A percentile compares a stretch with the other conserved stretches of the same genome.
Evolutionary conservation across 2,797 vertebrate genomes (phyloP).

Genomic region (Hipposideros larvatus): DNA sequence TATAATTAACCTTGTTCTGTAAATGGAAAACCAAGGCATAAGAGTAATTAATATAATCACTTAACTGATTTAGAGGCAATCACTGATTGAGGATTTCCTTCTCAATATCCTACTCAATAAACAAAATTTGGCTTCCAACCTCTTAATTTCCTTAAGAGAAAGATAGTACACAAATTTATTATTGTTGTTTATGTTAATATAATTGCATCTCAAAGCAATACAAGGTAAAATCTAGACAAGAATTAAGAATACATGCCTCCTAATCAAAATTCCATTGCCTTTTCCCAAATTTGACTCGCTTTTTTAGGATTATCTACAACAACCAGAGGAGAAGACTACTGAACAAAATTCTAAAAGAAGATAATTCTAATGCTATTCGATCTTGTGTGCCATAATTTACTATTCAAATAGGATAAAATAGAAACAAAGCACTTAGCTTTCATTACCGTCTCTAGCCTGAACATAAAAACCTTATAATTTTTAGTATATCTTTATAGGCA

Average conservation of each 20-base stretch:
- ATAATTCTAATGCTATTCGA: conserved; percentile 44
- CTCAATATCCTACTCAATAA: conserved; percentile 52
- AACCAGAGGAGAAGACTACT: conserved; percentile 46
- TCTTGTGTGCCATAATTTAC: conserved; percentile 36
- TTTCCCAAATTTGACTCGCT: conserved; percentile 43
- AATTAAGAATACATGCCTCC: conserved; percentile 64
- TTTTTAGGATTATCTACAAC: conserved; percentile 57
- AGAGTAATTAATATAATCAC: conserved; percentile 74
- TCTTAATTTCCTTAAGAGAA: conserved; percentile 58
- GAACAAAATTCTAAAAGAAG: conserved; percentile 61
- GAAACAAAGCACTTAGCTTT: conserved; percentile 30
- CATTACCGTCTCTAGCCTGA: not conserved
- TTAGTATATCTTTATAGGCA: conserved; percentile 62
- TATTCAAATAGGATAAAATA: not conserved
- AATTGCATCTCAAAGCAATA: conserved; percentile 63
- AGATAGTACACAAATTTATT: conserved; percentile 43
- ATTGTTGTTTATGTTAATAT: conserved; percentile 32
- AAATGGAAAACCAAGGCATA: conserved; percentile 36
- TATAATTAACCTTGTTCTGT: conserved; percentile 69
- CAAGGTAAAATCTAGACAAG: conserved; percentile 64
- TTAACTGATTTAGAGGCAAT: conserved; percentile 65
- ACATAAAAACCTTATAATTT: not conserved
- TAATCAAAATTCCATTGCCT: conserved; percentile 66
- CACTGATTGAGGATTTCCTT: conserved; percentile 62
- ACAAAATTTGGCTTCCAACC: not conserved